A percentile compares a stretch with the other conserved stretches of the same genome.
Evolutionary conservation across 2,888 invertebrate species (phyloP).

Genomic region (Megamerina dolium): DNA sequence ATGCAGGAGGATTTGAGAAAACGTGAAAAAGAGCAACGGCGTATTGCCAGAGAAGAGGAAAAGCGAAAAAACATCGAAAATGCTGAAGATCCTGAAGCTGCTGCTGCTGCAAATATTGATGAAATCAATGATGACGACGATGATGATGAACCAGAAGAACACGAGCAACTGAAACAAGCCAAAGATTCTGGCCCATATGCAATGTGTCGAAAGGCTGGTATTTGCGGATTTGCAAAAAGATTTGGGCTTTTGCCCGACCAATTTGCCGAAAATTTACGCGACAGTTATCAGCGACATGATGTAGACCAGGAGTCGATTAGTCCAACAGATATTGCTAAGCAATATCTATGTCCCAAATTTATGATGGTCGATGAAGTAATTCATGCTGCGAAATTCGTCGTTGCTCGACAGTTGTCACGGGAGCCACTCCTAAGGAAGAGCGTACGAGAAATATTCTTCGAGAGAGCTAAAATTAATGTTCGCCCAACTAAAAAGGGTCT

Average conservation of each 20-base stretch:
- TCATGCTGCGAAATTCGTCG: conserved; percentile 88
- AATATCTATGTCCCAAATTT: conserved; percentile 65
- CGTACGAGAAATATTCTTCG: conserved; percentile 79
- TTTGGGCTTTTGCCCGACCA: conserved; percentile 92
- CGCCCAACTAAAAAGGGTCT: conserved; percentile 83
- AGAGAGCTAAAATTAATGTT: conserved; percentile 76
- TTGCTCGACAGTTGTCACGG: conserved; percentile 85
- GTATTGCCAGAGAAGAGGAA: conserved; percentile 49
- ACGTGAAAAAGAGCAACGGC: conserved; percentile 62
- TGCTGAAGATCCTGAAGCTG: conserved; percentile 23
- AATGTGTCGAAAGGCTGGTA: conserved; percentile 77
- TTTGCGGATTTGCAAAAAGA: conserved; percentile 78
- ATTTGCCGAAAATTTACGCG: conserved; percentile 92
- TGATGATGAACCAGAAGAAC: conserved; percentile 59
- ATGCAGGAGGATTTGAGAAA: conserved; percentile 71
- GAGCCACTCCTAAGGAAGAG: conserved; percentile 84
- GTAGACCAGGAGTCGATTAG: conserved; percentile 88
- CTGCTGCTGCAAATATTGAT: conserved; percentile 42
- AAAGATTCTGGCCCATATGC: conserved; percentile 83
- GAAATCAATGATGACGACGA: conserved; percentile 60
- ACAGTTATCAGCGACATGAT: conserved; percentile 92
- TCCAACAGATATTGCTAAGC: conserved; percentile 74
- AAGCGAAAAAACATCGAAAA: conserved; percentile 27
- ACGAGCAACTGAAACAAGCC: conserved; percentile 74
- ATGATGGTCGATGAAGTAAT: conserved; percentile 73